phyloP scores from a whole-genome alignment of 2,113 vertebrate species.

The Notechis scutatus region DNA sequence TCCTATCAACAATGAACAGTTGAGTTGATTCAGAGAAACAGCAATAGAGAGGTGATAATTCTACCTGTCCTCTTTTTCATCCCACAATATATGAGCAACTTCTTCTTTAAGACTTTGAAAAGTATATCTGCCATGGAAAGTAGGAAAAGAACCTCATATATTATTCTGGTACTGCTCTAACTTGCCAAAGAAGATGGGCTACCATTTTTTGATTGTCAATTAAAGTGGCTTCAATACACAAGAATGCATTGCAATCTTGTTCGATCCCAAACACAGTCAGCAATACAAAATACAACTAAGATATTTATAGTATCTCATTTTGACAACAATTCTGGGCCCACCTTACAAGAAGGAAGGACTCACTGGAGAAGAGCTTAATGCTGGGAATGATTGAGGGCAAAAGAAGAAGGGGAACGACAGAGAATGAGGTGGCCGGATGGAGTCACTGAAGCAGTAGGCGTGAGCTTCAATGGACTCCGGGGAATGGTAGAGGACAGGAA shows the following conservation, averaged over 20 bases:
- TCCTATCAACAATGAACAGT: not conserved
- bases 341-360: too few relatives aligned
- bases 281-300: not conserved
- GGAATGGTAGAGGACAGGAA: too few relatives aligned
- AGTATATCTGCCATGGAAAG: not conserved
- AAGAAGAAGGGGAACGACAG: too few relatives aligned
- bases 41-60: not conserved
- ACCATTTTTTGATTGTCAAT: not conserved
- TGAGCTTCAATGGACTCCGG: too few relatives aligned
- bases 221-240: not conserved
- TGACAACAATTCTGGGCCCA: not conserved
- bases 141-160: not conserved
- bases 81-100: not conserved
- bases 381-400: too few relatives aligned
- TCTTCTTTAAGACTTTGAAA: not conserved
- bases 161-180: not conserved
- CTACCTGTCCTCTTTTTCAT: not conserved
- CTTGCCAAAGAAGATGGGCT: not conserved
- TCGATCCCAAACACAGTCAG: not conserved
- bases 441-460: too few relatives aligned
- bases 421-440: too few relatives aligned
- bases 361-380: too few relatives aligned
- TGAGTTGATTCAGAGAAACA: not conserved
- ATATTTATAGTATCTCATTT: not conserved
- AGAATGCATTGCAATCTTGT: not conserved